Evolutionary conservation across 2,113 vertebrate genomes (phyloP).

Genomic region (Cranoglanis bouderius): DNA sequence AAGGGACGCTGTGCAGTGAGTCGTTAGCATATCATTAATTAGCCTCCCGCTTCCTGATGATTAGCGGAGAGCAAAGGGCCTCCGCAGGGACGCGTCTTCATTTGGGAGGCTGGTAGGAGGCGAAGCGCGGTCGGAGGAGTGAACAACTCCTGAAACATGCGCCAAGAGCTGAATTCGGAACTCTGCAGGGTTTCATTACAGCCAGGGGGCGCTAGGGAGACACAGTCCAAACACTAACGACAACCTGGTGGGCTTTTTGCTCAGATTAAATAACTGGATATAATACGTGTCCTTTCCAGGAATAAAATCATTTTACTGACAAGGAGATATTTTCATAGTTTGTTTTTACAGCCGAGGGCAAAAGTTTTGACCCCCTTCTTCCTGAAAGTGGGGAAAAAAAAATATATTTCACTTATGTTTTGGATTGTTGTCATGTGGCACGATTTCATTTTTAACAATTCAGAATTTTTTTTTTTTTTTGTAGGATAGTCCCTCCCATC

Average conservation of each 20-base stretch:
- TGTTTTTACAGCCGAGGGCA: background rate
- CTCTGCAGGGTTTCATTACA: background rate
- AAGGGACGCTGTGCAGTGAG: constrained; percentile 43
- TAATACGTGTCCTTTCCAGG: background rate
- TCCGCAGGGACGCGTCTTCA: constrained; percentile 53
- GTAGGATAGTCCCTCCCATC: background rate
- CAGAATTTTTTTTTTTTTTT: background rate
- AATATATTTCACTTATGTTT: background rate
- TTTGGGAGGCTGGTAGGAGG: constrained; percentile 47
- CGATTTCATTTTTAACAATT: background rate
- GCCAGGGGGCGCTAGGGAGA: background rate
- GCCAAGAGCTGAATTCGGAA: background rate
- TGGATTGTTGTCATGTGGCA: background rate
- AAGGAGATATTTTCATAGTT: too few species aligned
- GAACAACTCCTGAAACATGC: constrained; percentile 38
- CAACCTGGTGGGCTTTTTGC: background rate
- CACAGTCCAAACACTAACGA: background rate
- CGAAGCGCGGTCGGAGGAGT: constrained; percentile 43
- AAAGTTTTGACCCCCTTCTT: background rate
- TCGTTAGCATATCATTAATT: constrained; percentile 62
- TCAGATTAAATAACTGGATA: background rate
- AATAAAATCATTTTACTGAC: background rate
- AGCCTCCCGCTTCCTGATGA: constrained; percentile 53
- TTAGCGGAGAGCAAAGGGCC: constrained; percentile 52
- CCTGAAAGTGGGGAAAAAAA: background rate